These are phyloP conservation scores for Alviniconcha strummeri DNA, from an alignment of 2,888 invertebrate genomes.

Conservation along the genomic window DNA sequence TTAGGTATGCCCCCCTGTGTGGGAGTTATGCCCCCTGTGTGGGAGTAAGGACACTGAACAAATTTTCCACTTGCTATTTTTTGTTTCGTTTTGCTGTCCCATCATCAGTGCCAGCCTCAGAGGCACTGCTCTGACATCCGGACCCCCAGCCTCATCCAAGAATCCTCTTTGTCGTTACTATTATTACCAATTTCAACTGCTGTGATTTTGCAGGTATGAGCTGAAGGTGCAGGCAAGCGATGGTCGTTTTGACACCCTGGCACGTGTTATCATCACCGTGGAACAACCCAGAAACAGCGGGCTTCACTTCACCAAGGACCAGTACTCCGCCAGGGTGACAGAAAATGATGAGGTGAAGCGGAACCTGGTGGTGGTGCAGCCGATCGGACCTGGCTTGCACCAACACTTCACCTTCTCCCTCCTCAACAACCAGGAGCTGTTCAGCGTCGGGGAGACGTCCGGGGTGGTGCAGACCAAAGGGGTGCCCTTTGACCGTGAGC, in stretches of 20 bases:
- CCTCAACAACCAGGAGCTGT: slow-evolving; percentile 89
- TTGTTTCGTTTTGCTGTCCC: too few relatives aligned
- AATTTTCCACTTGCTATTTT: too few relatives aligned
- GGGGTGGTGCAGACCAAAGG: slow-evolving; percentile 93
- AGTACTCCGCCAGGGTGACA: slow-evolving; percentile 86
- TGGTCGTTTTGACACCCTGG: slow-evolving; percentile 85
- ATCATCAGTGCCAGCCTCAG: too few relatives aligned
- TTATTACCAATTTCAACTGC: too few relatives aligned
- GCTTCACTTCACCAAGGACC: slow-evolving; percentile 86
- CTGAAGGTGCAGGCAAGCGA: slow-evolving; percentile 90
- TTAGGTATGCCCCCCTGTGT: too few relatives aligned
- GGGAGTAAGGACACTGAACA: too few relatives aligned
- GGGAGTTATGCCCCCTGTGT: too few relatives aligned
- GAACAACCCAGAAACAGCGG: slow-evolving; percentile 82
- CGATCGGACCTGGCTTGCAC: slow-evolving; percentile 87
- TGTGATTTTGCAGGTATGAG: slow-evolving; percentile 76
- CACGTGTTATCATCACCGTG: slow-evolving; percentile 82
- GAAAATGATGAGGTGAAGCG: slow-evolving; percentile 90
- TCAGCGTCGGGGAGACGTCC: slow-evolving; percentile 90
- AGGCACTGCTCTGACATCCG: too few relatives aligned
- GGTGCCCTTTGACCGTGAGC: slow-evolving; percentile 88
- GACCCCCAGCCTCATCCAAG: too few relatives aligned
- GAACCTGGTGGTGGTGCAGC: slow-evolving; percentile 88
- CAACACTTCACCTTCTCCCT: slow-evolving; percentile 91
- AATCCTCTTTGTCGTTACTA: too few relatives aligned